These are phyloP conservation scores for Rhadina sibilatrix DNA, from an alignment of 2,113 vertebrate species.

Conservation along the genomic window DNA sequence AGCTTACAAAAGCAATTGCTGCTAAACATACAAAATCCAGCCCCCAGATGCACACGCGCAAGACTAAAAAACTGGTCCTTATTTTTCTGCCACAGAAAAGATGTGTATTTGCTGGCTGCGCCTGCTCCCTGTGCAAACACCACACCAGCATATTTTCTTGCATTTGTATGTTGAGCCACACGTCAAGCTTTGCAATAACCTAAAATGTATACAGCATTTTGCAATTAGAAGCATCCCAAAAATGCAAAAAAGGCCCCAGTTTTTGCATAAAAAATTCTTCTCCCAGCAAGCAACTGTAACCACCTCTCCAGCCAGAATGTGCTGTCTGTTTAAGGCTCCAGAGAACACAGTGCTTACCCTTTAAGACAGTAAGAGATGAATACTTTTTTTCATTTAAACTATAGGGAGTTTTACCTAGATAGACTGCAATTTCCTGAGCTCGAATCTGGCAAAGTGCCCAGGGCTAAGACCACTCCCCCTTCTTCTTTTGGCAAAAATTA, in stretches of 20 bases:
- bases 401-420: constrained; percentile 65
- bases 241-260: constrained; percentile 31
- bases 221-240: constrained; percentile 33
- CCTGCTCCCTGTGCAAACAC: constrained; percentile 37
- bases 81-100: constrained; percentile 53
- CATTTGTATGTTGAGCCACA: constrained; percentile 11
- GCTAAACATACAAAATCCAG: constrained; percentile 59
- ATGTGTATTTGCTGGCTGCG: background rate
- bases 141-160: background rate
- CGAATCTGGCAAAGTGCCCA: constrained; percentile 39
- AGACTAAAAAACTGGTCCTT: constrained; percentile 26
- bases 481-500: constrained; percentile 45
- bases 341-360: constrained; percentile 1
- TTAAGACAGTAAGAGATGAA: constrained; percentile 59
- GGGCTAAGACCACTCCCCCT: constrained; percentile 38
- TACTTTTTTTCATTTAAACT: constrained; percentile 60
- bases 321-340: constrained; percentile 9
- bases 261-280: constrained; percentile 7
- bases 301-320: constrained; percentile 1
- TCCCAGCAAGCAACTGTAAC: constrained; percentile 6
- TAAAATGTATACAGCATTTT: background rate
- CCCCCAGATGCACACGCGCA: constrained; percentile 9
- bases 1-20: constrained; percentile 59
- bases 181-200: constrained; percentile 35
- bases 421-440: constrained; percentile 67